These are phyloP conservation scores for Thaumatotibia leucotreta DNA, from an alignment of 1,140 invertebrate species.

Conservation along the genomic window DNA sequence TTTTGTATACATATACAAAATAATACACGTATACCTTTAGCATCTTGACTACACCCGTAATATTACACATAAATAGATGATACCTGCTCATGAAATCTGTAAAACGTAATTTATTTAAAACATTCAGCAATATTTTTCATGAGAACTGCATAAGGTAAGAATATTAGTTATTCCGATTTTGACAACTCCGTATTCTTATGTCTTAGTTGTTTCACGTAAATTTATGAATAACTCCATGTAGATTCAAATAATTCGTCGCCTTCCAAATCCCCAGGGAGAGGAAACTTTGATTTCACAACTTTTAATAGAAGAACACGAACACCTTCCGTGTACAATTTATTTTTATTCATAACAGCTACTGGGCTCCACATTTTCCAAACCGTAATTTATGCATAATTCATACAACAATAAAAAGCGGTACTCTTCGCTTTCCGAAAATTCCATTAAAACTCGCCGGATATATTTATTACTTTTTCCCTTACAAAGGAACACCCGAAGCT, in stretches of 20 bases:
- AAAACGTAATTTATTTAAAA: no score
- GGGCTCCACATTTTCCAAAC: constrained; percentile 5
- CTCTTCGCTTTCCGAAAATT: constrained; percentile 27
- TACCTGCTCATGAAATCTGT: no score
- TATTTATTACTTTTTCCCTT: constrained; percentile 24
- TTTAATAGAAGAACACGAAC: constrained; percentile 5
- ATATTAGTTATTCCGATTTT: background rate
- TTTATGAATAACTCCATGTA: constrained; percentile 10
- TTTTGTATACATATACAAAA: no score
- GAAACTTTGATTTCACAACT: constrained; percentile 3
- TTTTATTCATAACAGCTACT: constrained; percentile 7
- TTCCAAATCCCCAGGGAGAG: background rate
- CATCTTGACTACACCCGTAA: no score
- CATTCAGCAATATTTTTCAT: no score
- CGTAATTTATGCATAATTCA: constrained; percentile 29
- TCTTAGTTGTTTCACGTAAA: constrained; percentile 9
- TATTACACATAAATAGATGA: no score
- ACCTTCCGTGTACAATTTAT: constrained; percentile 3
- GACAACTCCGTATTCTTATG: background rate
- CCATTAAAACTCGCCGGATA: constrained; percentile 33
- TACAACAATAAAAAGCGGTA: constrained; percentile 27
- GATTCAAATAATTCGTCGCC: constrained; percentile 7
- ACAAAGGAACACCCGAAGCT: constrained; percentile 39
- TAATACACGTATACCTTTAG: no score
- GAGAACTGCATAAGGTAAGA: no score